Evolutionary conservation across 2,888 invertebrate species (phyloP).

Genomic region (Pristionchus entomophagus): DNA sequence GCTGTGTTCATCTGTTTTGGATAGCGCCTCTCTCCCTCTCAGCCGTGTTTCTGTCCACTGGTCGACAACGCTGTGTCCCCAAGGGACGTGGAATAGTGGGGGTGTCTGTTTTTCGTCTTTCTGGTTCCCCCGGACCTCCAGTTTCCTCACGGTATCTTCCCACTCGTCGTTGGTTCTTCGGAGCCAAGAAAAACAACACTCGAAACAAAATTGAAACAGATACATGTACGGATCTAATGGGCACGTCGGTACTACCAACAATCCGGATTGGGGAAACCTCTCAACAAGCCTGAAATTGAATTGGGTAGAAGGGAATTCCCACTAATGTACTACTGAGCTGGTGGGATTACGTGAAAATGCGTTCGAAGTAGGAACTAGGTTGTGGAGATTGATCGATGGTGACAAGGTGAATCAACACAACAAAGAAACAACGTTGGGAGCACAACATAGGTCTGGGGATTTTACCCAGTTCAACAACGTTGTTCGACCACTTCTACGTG

Average conservation of each 20-base stretch:
- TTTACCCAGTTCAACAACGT: no score
- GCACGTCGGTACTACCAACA: background rate
- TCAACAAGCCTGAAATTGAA: background rate
- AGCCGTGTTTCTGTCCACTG: conserved; percentile 35
- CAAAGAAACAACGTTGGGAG: no score
- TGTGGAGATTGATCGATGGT: no score
- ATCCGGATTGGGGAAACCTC: background rate
- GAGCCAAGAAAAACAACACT: no score
- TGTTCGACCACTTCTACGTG: no score
- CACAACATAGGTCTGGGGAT: no score
- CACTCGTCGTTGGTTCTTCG: no score
- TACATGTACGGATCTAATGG: background rate
- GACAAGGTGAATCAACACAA: no score
- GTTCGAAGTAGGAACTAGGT: background rate
- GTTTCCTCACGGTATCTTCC: no score
- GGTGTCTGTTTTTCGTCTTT: background rate
- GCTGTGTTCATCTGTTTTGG: conserved; percentile 13
- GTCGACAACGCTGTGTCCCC: background rate
- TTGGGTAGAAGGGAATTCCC: background rate
- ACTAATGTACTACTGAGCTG: background rate
- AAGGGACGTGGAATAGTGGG: background rate
- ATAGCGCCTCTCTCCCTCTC: conserved; percentile 4
- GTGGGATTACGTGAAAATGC: background rate
- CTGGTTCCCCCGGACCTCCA: background rate
- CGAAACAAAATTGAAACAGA: background rate